A percentile compares a stretch with the other conserved stretches of the same genome.
Evolutionary conservation across 2,113 vertebrate genomes (phyloP).

Genomic region (Oophaga pumilio): DNA sequence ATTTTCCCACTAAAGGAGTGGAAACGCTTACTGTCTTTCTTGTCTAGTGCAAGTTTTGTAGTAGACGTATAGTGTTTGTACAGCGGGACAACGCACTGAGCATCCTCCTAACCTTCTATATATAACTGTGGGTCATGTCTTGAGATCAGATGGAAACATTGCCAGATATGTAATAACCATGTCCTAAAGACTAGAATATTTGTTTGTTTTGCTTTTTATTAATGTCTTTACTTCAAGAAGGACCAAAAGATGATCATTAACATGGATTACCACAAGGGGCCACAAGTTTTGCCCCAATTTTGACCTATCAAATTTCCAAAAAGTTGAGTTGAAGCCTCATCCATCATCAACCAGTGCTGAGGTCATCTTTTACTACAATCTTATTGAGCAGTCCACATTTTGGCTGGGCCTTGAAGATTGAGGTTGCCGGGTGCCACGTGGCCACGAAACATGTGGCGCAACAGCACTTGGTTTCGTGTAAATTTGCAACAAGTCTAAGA

Average conservation of each 20-base stretch:
- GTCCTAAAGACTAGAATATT: too few relatives aligned
- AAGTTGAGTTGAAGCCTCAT: not conserved
- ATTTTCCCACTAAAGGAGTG: slow-evolving; percentile 1
- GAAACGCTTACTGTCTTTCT: not conserved
- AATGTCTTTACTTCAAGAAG: not conserved
- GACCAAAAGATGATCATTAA: not conserved
- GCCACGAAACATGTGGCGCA: too few relatives aligned
- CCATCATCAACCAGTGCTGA: not conserved
- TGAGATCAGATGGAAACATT: slow-evolving; percentile 4
- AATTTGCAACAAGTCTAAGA: too few relatives aligned
- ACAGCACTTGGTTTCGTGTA: too few relatives aligned
- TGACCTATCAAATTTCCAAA: not conserved
- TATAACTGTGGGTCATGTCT: not conserved
- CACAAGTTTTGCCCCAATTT: not conserved
- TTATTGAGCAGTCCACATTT: not conserved
- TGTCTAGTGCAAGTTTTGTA: not conserved
- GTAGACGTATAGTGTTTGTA: not conserved
- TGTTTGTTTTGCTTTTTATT: not conserved
- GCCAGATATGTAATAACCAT: not conserved
- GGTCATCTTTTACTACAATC: not conserved
- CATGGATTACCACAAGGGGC: not conserved
- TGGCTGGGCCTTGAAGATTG: too few relatives aligned
- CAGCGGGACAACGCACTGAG: not conserved
- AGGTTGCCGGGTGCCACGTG: too few relatives aligned
- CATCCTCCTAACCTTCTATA: not conserved